phyloP scores from a whole-genome alignment of 2,113 vertebrate genomes.

The Malurus cyaneus region DNA sequence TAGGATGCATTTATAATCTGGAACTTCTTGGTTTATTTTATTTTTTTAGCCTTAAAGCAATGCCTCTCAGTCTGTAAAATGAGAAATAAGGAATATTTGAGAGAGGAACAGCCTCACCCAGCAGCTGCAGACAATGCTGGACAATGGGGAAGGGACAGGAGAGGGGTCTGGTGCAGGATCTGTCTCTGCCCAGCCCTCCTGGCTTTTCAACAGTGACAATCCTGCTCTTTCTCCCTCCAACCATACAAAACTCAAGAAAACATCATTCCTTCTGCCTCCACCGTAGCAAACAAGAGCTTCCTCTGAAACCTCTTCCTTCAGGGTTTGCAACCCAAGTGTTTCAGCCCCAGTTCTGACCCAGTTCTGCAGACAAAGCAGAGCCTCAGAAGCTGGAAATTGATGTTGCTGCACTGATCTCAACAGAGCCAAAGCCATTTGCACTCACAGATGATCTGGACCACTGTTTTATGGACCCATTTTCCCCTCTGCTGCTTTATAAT shows the following conservation, averaged over 20 bases:
- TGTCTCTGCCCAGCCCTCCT: background rate
- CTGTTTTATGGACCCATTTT: background rate
- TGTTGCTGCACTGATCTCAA: background rate
- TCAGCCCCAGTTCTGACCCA: background rate
- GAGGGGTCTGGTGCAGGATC: background rate
- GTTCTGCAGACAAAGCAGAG: background rate
- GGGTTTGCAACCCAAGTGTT: background rate
- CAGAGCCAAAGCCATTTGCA: background rate
- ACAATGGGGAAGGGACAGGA: background rate
- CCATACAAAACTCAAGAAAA: background rate
- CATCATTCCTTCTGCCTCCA: background rate
- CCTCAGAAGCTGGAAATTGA: background rate
- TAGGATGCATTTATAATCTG: background rate
- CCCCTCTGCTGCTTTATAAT: background rate
- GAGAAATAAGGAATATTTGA: background rate
- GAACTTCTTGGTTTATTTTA: background rate
- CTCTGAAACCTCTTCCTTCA: background rate
- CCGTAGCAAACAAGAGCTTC: background rate
- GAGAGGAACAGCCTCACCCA: background rate
- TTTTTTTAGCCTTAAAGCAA: background rate
- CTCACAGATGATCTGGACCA: background rate
- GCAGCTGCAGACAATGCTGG: rapidly evolving
- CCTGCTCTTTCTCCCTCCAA: background rate
- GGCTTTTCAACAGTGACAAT: background rate
- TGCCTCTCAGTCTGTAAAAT: background rate